Evolutionary conservation across 2,113 vertebrate species (phyloP).

Genomic region (Phycodurus eques): DNA sequence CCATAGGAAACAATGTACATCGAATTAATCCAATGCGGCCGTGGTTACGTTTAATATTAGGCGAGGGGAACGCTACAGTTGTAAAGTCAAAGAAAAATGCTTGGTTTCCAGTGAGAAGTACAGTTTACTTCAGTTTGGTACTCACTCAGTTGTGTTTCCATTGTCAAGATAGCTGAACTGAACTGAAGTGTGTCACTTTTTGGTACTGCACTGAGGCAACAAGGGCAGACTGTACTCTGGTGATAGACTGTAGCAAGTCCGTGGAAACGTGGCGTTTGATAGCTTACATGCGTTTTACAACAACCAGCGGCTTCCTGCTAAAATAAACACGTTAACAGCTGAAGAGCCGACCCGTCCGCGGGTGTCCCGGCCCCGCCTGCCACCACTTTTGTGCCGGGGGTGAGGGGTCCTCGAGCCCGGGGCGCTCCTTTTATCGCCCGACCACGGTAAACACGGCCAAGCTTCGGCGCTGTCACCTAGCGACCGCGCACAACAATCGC

Average conservation of each 20-base stretch:
- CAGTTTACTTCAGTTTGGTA: background rate
- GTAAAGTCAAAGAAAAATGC: no score
- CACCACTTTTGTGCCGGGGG: conserved; percentile 50
- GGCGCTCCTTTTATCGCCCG: conserved; percentile 61
- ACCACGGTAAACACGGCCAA: conserved; percentile 57
- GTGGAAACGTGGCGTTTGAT: background rate
- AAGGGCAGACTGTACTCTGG: background rate
- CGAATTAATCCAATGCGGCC: no score
- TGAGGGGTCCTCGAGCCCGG: conserved; percentile 38
- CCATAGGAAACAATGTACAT: no score
- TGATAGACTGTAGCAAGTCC: background rate
- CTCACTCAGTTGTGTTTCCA: background rate
- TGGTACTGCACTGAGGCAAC: no score
- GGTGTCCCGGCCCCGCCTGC: conserved; percentile 56
- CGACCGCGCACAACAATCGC: conserved; percentile 67
- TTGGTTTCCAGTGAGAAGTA: background rate
- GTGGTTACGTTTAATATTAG: no score
- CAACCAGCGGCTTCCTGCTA: conserved; percentile 52
- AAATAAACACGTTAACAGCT: conserved; percentile 60
- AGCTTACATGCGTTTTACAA: conserved; percentile 9
- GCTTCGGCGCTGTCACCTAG: conserved; percentile 61
- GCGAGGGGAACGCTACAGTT: no score
- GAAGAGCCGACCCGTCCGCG: conserved; percentile 56
- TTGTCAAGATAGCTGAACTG: background rate
- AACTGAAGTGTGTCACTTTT: background rate